Evolutionary conservation across 2,888 invertebrate species (phyloP).

Genomic region (Orthonevra nobilis): DNA sequence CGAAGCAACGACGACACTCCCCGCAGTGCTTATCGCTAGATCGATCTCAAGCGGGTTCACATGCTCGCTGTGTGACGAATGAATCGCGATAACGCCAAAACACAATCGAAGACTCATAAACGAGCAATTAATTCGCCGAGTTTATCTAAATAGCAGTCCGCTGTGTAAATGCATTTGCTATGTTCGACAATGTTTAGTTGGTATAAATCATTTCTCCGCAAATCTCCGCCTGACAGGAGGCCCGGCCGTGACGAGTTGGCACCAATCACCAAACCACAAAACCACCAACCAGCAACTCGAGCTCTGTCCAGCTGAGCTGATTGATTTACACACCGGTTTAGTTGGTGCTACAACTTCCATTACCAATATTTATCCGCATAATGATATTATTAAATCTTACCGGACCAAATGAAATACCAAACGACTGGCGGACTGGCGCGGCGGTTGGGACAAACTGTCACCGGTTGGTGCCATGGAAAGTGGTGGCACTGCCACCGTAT

Average conservation of each 20-base stretch:
- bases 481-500: constrained; percentile 9
- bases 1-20: constrained; percentile 6
- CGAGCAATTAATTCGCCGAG: constrained; percentile 65
- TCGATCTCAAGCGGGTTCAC: constrained; percentile 54
- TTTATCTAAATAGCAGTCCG: constrained; percentile 64
- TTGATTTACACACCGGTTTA: constrained; percentile 60
- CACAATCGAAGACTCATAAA: constrained; percentile 64
- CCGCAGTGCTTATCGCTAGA: constrained; percentile 23
- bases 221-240: not conserved
- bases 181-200: constrained; percentile 56
- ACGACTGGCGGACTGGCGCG: too few species aligned
- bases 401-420: not conserved
- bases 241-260: not conserved
- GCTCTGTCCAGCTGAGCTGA: constrained; percentile 47
- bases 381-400: constrained; percentile 47
- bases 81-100: constrained; percentile 48
- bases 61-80: constrained; percentile 63
- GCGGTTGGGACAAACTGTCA: constrained; percentile 65
- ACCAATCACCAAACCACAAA: too few species aligned
- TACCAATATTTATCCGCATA: constrained; percentile 60
- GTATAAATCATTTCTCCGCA: constrained; percentile 65
- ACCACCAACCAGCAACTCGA: too few species aligned
- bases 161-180: constrained; percentile 67
- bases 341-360: constrained; percentile 63
- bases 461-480: constrained; percentile 40